Evolutionary conservation across 2,888 invertebrate species (phyloP).

Genomic region (Oxytorus armatus): DNA sequence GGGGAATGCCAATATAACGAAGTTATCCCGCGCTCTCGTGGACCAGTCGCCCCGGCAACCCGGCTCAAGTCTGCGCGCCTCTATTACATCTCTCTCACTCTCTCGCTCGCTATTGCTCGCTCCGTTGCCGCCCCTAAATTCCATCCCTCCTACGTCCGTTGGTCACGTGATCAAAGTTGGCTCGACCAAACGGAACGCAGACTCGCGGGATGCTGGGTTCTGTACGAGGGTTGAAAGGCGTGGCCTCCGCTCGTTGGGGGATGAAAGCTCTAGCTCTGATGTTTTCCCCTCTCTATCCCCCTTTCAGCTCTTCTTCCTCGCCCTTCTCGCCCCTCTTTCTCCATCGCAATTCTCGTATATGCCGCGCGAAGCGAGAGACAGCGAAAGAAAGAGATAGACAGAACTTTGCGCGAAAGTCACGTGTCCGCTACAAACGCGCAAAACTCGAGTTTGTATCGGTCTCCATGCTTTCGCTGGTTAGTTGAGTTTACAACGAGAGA

Average conservation of each 20-base stretch:
- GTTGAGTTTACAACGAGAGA: constrained; percentile 59
- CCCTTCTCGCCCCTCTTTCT: constrained; percentile 12
- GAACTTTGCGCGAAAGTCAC: constrained; percentile 82
- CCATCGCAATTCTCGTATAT: constrained; percentile 24
- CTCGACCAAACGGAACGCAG: constrained; percentile 76
- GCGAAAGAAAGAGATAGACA: too few species aligned
- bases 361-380: constrained; percentile 33
- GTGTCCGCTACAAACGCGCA: constrained; percentile 76
- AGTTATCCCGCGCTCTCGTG: constrained; percentile 79
- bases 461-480: constrained; percentile 79
- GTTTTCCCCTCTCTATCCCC: constrained; percentile 13
- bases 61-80: constrained; percentile 72
- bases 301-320: neutral
- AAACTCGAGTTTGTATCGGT: constrained; percentile 49
- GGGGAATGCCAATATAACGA: constrained; percentile 81
- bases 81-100: constrained; percentile 27
- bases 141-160: constrained; percentile 46
- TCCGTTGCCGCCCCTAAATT: constrained; percentile 71
- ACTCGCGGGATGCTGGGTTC: constrained; percentile 87
- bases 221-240: constrained; percentile 88
- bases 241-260: constrained; percentile 87
- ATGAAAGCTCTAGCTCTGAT: constrained; percentile 76
- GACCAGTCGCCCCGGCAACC: constrained; percentile 65
- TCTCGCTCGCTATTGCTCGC: constrained; percentile 17
- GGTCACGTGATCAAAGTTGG: constrained; percentile 76